Base-by-base conservation (phyloP, 2,113 vertebrate species). In the Origma solitaria region DNA sequence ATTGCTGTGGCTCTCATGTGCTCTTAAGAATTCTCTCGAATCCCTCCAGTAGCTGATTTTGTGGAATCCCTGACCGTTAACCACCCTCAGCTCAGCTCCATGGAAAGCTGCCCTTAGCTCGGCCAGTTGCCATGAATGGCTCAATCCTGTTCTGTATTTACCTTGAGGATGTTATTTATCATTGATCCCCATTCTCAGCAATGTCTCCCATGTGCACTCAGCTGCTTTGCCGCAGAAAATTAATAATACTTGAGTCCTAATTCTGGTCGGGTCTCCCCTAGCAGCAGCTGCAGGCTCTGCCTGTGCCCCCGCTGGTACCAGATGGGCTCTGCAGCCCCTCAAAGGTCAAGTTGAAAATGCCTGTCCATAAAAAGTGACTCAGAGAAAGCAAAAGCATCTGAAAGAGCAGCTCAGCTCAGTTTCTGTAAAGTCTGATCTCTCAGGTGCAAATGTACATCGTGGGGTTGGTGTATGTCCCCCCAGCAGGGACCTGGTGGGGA, bases 161-260 rank as follows among this genome's bases (percentile, higher is more conserved):
- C 77, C 76, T 78, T 24, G 68, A 89, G 83, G 40, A 66, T 71
- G 82, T 82, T 71, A 69, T 69, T 90, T 90, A 33, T 87, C 89
- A 53, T 56, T 91, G 81, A 92, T 84, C 45, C n/a, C 77, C 9
- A 0, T 53, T 82, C 83, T 31, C 64, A 28, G 56, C 23, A 71
- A 58, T 37, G 76, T 60, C 64, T 88, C 88, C 83, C 56, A 64
- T 0, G 21, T 71, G 72, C 80, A 70, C 54, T 24, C 89, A 65
- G 69, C 83, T 90, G 82, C 47, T 91, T 60, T 89, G 73, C 91
- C 82, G 77, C 78, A 84, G 69, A 76, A 95, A 91, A 92, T 86
- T 81, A 86, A 31, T 82, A 88, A 88, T 84, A 22, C 69, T 44
- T 2, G 31, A 56, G 57, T 37, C 78, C 65, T 68, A 56, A 88